phyloP scores from a whole-genome alignment of 2,113 vertebrate genomes.

The Gobiocypris rarus region DNA sequence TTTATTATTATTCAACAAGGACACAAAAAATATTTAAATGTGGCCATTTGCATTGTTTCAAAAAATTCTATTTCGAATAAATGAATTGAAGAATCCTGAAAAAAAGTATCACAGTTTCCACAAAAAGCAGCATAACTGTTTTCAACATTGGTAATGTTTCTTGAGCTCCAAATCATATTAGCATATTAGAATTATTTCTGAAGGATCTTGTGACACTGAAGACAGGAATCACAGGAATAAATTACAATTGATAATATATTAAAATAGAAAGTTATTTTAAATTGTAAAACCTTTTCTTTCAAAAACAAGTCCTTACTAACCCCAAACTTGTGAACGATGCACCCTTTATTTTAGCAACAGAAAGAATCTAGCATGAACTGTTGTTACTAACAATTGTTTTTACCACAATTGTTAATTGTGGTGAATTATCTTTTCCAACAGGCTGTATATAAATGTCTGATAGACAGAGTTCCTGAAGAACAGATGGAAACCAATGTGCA shows the following conservation, averaged over 20 bases:
- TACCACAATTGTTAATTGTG: neutral
- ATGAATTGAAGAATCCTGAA: no score
- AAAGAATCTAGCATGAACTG: neutral
- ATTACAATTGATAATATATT: neutral
- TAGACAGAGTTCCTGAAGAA: slow-evolving; percentile 89
- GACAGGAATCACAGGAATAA: neutral
- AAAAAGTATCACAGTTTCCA: no score
- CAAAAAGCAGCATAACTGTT: no score
- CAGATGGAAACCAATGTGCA: slow-evolving; percentile 87
- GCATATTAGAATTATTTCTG: no score
- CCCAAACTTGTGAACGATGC: neutral
- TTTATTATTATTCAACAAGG: no score
- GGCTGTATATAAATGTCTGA: slow-evolving; percentile 90
- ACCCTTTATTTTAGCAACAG: neutral
- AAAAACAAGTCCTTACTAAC: neutral
- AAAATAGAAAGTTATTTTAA: neutral
- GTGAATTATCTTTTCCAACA: slow-evolving; percentile 54
- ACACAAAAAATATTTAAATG: no score
- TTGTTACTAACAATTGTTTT: neutral
- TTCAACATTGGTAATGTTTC: no score
- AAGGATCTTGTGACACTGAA: no score
- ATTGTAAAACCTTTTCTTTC: neutral
- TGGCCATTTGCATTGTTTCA: no score
- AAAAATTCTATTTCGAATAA: no score
- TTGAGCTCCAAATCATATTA: no score